Evolutionary conservation across 1,140 invertebrate species (phyloP).

Genomic region (Hyles vespertilio): DNA sequence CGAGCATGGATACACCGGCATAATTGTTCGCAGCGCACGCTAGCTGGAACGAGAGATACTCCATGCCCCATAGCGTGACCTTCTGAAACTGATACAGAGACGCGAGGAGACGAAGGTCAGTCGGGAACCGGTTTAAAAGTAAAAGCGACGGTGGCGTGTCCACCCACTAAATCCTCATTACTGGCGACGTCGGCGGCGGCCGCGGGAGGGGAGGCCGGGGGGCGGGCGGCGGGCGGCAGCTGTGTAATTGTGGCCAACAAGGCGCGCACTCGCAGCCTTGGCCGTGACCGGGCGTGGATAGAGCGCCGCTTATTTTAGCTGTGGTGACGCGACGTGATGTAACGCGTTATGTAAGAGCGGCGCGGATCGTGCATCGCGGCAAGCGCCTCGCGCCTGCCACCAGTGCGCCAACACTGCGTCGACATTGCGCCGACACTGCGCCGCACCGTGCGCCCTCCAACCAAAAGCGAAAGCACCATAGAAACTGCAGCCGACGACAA

Average conservation of each 20-base stretch:
- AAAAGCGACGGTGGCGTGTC: slow-evolving; percentile 57
- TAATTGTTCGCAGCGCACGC: neutral
- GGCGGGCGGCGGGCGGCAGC: slow-evolving; percentile 36
- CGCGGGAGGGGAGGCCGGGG: no score
- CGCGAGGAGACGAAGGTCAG: slow-evolving; percentile 46
- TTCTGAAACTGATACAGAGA: slow-evolving; percentile 9
- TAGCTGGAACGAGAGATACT: neutral
- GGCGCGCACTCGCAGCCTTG: slow-evolving; percentile 57
- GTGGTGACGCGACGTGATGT: slow-evolving; percentile 65
- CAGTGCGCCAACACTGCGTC: slow-evolving; percentile 39
- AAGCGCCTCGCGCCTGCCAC: slow-evolving; percentile 18
- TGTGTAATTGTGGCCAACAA: slow-evolving; percentile 58
- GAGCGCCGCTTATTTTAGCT: slow-evolving; percentile 64
- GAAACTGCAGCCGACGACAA: slow-evolving; percentile 42
- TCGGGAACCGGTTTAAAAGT: slow-evolving; percentile 63
- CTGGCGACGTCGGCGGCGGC: slow-evolving; percentile 43
- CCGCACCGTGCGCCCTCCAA: slow-evolving; percentile 10
- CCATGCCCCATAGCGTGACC: no score
- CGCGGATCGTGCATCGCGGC: slow-evolving; percentile 48
- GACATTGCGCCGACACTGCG: slow-evolving; percentile 48
- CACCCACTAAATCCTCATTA: slow-evolving; percentile 73
- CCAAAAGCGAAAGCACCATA: slow-evolving; percentile 64
- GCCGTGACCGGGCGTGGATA: slow-evolving; percentile 66
- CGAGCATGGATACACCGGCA: slow-evolving; percentile 20
- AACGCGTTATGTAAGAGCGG: slow-evolving; percentile 56